Evolutionary conservation across 2,113 vertebrate species (phyloP).

Genomic region (Isichthys henryi): DNA sequence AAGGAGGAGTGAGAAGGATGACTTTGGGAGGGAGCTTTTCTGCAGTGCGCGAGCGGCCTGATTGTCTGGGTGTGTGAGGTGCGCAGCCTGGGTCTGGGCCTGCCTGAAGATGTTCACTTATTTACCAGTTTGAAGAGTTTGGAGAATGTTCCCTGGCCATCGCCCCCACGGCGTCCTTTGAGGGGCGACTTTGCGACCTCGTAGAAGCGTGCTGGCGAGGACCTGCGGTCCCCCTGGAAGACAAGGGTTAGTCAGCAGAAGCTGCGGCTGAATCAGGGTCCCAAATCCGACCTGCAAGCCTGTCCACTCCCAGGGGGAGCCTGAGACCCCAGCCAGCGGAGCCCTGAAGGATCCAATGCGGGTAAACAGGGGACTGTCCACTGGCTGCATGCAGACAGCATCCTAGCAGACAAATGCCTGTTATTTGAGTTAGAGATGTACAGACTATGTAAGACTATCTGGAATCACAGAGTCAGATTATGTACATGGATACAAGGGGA

Average conservation of each 20-base stretch:
- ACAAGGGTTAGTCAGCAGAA: constrained; percentile 19
- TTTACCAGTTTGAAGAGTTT: constrained; percentile 97
- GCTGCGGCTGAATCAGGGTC: not conserved
- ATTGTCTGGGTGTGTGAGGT: not conserved
- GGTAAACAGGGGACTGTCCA: not conserved
- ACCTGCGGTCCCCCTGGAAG: constrained; percentile 58
- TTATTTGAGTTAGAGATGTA: not conserved
- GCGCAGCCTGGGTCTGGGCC: not conserved
- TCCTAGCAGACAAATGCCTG: not conserved
- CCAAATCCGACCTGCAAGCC: not conserved
- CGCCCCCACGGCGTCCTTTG: constrained; percentile 76
- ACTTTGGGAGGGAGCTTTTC: constrained; percentile 19
- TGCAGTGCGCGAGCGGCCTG: not conserved
- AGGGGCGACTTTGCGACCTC: constrained; percentile 41
- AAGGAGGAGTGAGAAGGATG: constrained; percentile 6
- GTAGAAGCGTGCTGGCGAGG: constrained; percentile 14
- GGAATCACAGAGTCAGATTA: not conserved
- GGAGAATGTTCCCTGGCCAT: constrained; percentile 86
- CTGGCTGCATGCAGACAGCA: not conserved
- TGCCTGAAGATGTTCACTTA: constrained; percentile 13
- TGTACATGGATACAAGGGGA: not conserved
- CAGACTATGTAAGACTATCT: not conserved
- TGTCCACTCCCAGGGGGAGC: not conserved
- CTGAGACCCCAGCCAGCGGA: not conserved
- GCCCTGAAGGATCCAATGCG: not conserved